Evolutionary conservation across 2,888 invertebrate species (phyloP).

Genomic region (Pachymerium ferrugineum): DNA sequence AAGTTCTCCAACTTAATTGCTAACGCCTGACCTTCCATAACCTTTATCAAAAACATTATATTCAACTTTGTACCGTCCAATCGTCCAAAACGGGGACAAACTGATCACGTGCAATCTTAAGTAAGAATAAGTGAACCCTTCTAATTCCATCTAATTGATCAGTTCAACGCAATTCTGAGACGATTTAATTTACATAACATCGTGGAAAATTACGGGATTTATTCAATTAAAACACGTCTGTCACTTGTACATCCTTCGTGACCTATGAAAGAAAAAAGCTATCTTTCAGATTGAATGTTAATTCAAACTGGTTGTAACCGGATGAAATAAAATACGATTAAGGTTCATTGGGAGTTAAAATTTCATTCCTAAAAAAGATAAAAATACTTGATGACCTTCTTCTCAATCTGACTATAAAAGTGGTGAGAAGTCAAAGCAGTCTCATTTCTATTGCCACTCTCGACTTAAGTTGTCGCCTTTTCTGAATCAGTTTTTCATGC

Average conservation of each 20-base stretch:
- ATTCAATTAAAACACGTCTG: not conserved
- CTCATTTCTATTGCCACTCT: not conserved
- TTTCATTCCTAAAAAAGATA: not conserved
- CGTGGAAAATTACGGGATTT: not conserved
- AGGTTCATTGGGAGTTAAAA: constrained; percentile 1
- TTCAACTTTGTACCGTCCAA: constrained; percentile 20
- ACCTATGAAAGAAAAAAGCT: not conserved
- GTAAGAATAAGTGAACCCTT: not conserved
- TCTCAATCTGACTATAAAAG: not conserved
- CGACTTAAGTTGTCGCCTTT: not conserved
- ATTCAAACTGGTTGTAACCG: not conserved
- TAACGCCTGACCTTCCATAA: not conserved
- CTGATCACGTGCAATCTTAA: not conserved
- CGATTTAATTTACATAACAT: not conserved
- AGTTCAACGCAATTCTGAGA: too few species aligned
- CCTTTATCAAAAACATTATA: not conserved
- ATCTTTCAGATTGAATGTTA: not conserved
- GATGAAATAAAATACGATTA: not conserved
- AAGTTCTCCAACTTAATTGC: too few species aligned
- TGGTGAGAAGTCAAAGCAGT: not conserved
- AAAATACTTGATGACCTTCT: not conserved
- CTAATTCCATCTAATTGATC: too few species aligned
- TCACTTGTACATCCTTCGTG: not conserved
- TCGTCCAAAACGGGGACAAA: not conserved
- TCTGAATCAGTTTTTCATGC: not conserved